phyloP scores from a whole-genome alignment of 2,113 vertebrate species.

The Mystacornis crossleyi region DNA sequence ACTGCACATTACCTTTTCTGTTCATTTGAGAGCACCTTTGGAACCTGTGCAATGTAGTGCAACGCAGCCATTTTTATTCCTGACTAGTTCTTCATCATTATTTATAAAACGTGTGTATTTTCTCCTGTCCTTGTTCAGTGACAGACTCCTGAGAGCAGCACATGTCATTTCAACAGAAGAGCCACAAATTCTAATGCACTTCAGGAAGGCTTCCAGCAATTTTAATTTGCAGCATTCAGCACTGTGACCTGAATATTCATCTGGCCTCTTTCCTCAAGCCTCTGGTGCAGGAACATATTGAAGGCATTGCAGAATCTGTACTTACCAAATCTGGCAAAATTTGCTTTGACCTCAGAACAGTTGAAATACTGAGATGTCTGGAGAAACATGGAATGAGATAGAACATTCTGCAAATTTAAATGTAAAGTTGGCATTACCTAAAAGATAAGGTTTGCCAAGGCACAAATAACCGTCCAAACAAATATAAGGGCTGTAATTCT shows the following conservation, averaged over 20 bases:
- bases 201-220: constrained; percentile 51
- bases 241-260: constrained; percentile 55
- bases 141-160: not conserved
- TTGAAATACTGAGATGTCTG: not conserved
- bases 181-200: constrained; percentile 28
- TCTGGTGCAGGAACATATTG: not conserved
- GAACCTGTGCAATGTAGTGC: not conserved
- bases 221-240: not conserved
- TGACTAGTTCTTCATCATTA: not conserved
- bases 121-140: not conserved
- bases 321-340: not conserved
- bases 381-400: not conserved
- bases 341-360: not conserved
- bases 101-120: not conserved
- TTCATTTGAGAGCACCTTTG: not conserved
- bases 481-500: not conserved
- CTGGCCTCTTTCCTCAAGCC: constrained; percentile 25
- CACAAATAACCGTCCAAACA: not conserved
- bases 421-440: not conserved
- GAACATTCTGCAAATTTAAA: not conserved
- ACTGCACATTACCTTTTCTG: not conserved
- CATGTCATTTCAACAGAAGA: not conserved
- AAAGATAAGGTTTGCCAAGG: not conserved
- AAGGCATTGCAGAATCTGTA: not conserved
- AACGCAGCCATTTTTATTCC: not conserved